Evolutionary conservation across 2,797 vertebrate species (phyloP).

Genomic region (Apodemus agrarius): DNA sequence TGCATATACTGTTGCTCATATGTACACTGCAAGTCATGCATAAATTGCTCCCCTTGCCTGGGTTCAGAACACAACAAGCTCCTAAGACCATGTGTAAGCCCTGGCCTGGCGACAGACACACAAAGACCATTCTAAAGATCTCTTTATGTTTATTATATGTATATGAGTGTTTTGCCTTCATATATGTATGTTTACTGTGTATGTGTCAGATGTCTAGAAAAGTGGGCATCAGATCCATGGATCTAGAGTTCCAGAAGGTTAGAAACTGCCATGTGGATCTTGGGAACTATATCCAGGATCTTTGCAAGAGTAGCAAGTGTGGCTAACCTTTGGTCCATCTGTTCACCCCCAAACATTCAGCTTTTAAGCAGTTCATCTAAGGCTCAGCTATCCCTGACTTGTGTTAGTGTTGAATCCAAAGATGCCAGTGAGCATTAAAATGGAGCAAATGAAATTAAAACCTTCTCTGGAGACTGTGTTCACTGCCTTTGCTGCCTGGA

Average conservation of each 20-base stretch:
- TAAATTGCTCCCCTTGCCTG: neutral
- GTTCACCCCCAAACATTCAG: neutral
- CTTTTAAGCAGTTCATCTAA: slow-evolving; percentile 8
- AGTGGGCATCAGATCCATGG: neutral
- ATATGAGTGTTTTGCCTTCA: neutral
- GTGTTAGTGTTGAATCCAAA: neutral
- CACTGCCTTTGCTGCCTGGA: neutral
- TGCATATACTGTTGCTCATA: neutral
- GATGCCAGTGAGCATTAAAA: neutral
- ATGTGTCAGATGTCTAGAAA: neutral
- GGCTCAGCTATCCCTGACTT: neutral
- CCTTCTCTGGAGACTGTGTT: neutral
- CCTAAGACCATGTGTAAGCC: neutral
- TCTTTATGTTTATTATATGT: neutral
- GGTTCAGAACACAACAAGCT: fast-evolving
- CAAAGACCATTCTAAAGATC: neutral
- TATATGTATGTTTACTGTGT: neutral
- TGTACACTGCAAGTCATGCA: no score
- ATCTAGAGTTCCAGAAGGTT: neutral
- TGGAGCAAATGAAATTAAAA: slow-evolving; percentile 46
- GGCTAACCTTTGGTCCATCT: neutral
- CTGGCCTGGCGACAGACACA: fast-evolving
- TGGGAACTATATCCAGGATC: neutral
- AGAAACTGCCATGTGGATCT: neutral
- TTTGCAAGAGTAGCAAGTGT: neutral